These are phyloP conservation scores for Drosophila pegasa DNA, from an alignment of 2,888 invertebrate species.

Conservation along the genomic window DNA sequence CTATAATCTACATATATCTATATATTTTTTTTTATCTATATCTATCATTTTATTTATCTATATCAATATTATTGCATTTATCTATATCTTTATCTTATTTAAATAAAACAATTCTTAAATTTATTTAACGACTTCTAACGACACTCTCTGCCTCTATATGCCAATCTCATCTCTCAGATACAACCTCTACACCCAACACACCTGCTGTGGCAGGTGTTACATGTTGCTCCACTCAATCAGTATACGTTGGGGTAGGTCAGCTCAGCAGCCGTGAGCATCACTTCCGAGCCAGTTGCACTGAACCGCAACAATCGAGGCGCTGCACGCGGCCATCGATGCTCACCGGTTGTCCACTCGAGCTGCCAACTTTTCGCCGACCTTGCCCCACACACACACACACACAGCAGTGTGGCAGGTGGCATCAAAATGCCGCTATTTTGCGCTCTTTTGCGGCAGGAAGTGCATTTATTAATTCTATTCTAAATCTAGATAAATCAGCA, in stretches of 20 bases:
- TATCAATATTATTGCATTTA: too few species aligned
- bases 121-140: too few species aligned
- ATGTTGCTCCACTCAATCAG: not conserved
- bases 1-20: too few species aligned
- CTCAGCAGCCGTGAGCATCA: slow-evolving; percentile 16
- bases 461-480: slow-evolving; percentile 25
- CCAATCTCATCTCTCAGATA: too few species aligned
- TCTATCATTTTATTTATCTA: too few species aligned
- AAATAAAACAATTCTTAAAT: too few species aligned
- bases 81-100: too few species aligned
- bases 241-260: not conserved
- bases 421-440: slow-evolving; percentile 8
- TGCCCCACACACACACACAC: slow-evolving; percentile 37
- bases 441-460: slow-evolving; percentile 30
- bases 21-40: too few species aligned
- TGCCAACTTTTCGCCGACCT: slow-evolving; percentile 49
- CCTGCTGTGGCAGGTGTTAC: not conserved
- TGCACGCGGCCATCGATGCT: slow-evolving; percentile 37
- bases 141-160: not conserved
- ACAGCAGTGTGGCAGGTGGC: slow-evolving; percentile 6
- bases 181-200: too few species aligned
- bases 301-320: slow-evolving; percentile 74
- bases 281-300: slow-evolving; percentile 68
- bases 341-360: slow-evolving; percentile 33
- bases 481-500: not conserved